Base-by-base conservation (phyloP, 2,113 vertebrate species). In the Acrocephalus arundinaceus region DNA sequence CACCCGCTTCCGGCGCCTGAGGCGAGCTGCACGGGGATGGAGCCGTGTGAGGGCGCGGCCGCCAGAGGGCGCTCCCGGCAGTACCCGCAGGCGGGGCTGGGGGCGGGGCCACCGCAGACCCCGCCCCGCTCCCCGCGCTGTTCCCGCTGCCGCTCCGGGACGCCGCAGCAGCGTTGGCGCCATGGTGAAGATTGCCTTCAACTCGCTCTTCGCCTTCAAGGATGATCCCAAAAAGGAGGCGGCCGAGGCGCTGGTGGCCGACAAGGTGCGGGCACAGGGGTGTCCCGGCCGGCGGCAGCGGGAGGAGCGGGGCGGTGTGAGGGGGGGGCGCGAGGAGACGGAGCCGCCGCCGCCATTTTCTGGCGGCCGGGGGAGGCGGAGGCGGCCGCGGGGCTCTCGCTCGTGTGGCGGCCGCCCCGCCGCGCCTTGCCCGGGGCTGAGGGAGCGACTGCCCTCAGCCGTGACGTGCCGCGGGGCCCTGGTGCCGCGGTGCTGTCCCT, bases 121-220 rank as follows among this genome's bases (percentile, higher is more conserved):
- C 58, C 57, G 62, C 84, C 81, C 61, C 52, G 9, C 37, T 46
- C 9, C n/a, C 54, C 90, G 27, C 81, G 57, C 68, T 62, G 68
- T 84, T 25, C 67, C 68, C 58, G 6, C 81, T 45, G 81, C 81
- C 68, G 80, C 80, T 83, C 57, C 67, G 80, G 80, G 66, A 41
- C 41, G 41, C 10, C 10, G 41, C 41, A 41, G 41, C 41, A 41
- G 41, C 41, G 41, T 13, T 41, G 41, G 41, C 13, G 41, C 41
- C 41, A 41, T 99, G 98, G 98, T 99, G 97, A 99, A 99, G 93
- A 99, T 99, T 28, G 98, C 98, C 0, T 99, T 99, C 67, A 98
- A 98, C 93, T 98, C 98, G 30, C 98, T 98, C 49, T 97, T 98
- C 95, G 98, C 98, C 71, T 98, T 98, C 73, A 99, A 99, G 93